Conservation (phyloP, 2,888 invertebrate species). For the Philereme vetulata region DNA sequence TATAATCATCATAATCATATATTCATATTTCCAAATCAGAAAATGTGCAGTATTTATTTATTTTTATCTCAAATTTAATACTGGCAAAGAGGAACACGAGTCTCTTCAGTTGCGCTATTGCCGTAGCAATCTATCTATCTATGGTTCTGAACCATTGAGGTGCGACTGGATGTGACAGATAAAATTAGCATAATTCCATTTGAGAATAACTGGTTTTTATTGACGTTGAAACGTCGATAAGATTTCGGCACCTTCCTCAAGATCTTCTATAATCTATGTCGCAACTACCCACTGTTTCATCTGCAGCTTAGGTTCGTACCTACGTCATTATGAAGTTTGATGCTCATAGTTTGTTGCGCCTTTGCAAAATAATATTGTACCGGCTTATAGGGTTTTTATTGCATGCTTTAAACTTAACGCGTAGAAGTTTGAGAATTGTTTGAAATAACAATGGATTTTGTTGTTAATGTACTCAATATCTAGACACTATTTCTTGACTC, state of each 20-base stretch:
- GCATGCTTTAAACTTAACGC: slow-evolving; percentile 47
- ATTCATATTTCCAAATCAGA: neutral
- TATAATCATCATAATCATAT: neutral
- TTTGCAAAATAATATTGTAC: slow-evolving; percentile 66
- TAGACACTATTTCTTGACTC: no score
- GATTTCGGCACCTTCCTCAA: no score
- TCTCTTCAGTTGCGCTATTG: no score
- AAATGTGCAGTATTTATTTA: neutral
- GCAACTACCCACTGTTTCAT: slow-evolving; percentile 45
- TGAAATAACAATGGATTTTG: neutral
- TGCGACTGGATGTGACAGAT: no score
- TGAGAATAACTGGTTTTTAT: no score
- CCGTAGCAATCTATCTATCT: no score
- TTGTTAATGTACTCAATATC: neutral
- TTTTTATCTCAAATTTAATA: no score
- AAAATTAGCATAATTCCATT: no score
- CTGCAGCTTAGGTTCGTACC: slow-evolving; percentile 51
- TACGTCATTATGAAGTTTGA: slow-evolving; percentile 72
- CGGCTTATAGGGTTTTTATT: slow-evolving; percentile 41
- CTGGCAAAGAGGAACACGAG: no score
- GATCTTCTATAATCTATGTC: slow-evolving; percentile 8
- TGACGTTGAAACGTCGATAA: no score
- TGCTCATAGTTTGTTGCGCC: slow-evolving; percentile 60
- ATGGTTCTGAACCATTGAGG: no score
- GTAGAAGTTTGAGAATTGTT: slow-evolving; percentile 5